Evolutionary conservation across 1,140 invertebrate species (phyloP).

Genomic region (Cataglyphis hispanica): DNA sequence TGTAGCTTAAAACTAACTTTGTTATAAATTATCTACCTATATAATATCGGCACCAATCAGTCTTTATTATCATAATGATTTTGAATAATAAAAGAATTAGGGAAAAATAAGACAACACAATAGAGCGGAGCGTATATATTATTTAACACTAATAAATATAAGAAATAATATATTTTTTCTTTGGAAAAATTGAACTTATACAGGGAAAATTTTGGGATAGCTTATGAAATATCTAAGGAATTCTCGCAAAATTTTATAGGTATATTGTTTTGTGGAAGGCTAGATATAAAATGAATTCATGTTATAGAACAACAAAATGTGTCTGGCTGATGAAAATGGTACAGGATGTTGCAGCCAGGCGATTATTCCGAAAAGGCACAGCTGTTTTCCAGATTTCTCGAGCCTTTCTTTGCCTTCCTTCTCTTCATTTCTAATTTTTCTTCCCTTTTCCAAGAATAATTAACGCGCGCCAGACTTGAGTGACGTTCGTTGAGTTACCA

Average conservation of each 20-base stretch:
- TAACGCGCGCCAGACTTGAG: neutral
- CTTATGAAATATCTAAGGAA: neutral
- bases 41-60: no score
- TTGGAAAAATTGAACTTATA: neutral
- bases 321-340: no score
- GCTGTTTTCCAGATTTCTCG: constrained; percentile 62
- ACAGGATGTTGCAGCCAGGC: neutral
- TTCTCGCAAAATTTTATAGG: neutral
- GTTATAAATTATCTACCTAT: neutral
- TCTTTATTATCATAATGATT: neutral
- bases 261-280: neutral
- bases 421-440: neutral
- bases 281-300: neutral
- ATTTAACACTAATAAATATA: neutral
- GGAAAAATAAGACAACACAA: neutral
- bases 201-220: neutral
- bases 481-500: neutral
- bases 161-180: neutral
- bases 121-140: neutral
- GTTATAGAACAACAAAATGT: neutral
- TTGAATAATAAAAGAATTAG: neutral
- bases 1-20: neutral
- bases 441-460: neutral
- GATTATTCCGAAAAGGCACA: constrained; percentile 21
- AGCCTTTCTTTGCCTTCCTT: neutral